Conservation (phyloP, 1,140 invertebrate genomes). For the Thalassaphorura encarpata region DNA sequence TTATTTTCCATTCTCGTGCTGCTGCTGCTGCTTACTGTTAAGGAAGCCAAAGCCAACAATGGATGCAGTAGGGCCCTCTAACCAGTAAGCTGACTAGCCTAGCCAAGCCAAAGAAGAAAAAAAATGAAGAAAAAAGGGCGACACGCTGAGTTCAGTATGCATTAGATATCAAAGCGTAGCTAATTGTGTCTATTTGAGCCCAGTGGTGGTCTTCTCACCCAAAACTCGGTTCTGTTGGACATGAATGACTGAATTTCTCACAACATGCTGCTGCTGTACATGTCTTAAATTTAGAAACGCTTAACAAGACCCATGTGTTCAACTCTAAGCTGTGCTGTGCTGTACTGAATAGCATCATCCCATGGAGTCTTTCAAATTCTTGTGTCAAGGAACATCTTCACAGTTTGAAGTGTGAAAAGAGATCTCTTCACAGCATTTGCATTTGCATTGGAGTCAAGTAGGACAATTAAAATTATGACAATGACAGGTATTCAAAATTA, state of each 20-base stretch:
- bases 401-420: too few relatives aligned
- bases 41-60: too few relatives aligned
- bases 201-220: slow-evolving; percentile 9
- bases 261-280: not conserved
- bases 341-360: too few relatives aligned
- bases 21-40: too few relatives aligned
- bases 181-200: slow-evolving; percentile 12
- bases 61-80: too few relatives aligned
- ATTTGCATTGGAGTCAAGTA: not conserved
- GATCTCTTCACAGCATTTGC: too few relatives aligned
- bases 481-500: too few relatives aligned
- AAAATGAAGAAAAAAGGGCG: not conserved
- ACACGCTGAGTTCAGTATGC: not conserved
- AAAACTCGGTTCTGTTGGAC: not conserved
- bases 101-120: not conserved
- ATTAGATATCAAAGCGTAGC: slow-evolving; percentile 6
- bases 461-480: too few relatives aligned
- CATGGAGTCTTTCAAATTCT: too few relatives aligned
- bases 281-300: not conserved
- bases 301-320: not conserved
- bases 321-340: not conserved
- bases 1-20: too few relatives aligned
- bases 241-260: not conserved
- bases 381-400: too few relatives aligned
- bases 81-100: too few relatives aligned